Evolutionary conservation across 2,888 invertebrate species (phyloP).

Genomic region (Camponotus fellah): DNA sequence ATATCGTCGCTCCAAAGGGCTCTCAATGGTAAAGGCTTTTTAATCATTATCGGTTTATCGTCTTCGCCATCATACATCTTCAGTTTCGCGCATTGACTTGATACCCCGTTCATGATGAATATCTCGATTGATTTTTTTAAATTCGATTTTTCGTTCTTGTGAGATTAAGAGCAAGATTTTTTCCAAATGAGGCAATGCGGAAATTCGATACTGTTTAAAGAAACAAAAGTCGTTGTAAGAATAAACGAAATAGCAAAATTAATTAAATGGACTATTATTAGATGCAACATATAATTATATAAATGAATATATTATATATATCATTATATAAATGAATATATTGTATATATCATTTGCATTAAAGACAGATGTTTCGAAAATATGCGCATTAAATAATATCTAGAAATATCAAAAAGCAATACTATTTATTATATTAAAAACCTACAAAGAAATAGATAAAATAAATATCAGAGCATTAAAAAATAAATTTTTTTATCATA

Average conservation of each 20-base stretch:
- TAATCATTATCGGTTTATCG: slow-evolving; percentile 76
- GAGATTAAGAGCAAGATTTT: not conserved
- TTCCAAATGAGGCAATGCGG: not conserved
- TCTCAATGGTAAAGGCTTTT: slow-evolving; percentile 88
- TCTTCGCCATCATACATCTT: slow-evolving; percentile 73
- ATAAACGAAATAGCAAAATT: not conserved
- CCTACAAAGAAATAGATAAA: no score
- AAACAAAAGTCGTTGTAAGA: not conserved
- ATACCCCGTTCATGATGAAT: slow-evolving; percentile 81
- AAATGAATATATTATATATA: not conserved
- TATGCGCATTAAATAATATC: no score
- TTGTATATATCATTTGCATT: no score
- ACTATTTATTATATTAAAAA: no score
- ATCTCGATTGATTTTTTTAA: slow-evolving; percentile 44
- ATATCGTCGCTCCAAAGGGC: slow-evolving; percentile 90
- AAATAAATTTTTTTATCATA: no score
- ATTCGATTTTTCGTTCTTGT: slow-evolving; percentile 16
- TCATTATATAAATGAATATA: not conserved
- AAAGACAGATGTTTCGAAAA: no score
- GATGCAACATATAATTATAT: not conserved
- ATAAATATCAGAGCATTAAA: no score
- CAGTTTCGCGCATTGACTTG: slow-evolving; percentile 74
- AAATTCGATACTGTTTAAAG: not conserved
- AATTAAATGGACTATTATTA: not conserved
- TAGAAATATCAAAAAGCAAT: no score